phyloP scores from a whole-genome alignment of 1,140 invertebrate genomes.

The Bombus sibiricus region DNA sequence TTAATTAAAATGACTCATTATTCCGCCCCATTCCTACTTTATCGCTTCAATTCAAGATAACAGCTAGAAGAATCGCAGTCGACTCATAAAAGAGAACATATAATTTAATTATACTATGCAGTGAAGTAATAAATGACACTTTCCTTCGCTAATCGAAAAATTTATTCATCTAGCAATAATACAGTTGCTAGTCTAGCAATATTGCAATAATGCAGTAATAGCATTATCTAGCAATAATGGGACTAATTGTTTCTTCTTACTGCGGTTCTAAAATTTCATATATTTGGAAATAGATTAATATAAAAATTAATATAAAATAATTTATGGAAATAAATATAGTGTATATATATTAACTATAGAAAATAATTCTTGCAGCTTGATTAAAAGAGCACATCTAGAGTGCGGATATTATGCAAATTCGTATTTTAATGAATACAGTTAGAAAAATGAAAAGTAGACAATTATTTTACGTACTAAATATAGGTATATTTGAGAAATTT shows the following conservation, averaged over 20 bases:
- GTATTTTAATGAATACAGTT: no score
- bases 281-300: not conserved
- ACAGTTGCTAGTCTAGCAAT: not conserved
- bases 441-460: no score
- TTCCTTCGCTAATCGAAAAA: not conserved
- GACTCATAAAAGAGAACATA: not conserved
- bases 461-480: no score
- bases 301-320: no score
- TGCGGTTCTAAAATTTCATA: not conserved
- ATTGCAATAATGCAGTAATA: no score
- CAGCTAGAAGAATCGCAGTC: not conserved
- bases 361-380: no score
- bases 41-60: not conserved
- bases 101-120: not conserved
- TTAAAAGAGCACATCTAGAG: no score
- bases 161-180: not conserved
- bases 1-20: conserved; percentile 29
- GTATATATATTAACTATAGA: no score
- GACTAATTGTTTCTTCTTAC: not conserved
- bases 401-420: no score
- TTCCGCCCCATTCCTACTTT: not conserved
- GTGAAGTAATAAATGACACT: not conserved
- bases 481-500: no score
- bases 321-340: no score
- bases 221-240: no score